These are phyloP conservation scores for Aplidium turbinatum DNA, from an alignment of 23 tunicate species.

Conservation along the genomic window DNA sequence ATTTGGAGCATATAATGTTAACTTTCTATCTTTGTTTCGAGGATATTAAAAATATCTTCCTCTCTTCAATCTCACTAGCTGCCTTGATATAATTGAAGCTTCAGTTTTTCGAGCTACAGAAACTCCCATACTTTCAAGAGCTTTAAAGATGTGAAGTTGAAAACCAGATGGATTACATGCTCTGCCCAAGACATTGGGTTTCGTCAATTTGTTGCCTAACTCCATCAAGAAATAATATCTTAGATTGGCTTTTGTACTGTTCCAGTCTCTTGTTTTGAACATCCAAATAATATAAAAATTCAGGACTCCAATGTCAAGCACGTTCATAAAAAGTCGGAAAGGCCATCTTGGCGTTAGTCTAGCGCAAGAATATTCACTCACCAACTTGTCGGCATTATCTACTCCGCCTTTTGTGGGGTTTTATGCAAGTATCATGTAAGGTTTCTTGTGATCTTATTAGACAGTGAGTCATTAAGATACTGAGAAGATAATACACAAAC, in stretches of 20 bases:
- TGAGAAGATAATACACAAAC: conserved; percentile 15
- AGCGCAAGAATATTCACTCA: conserved; percentile 2
- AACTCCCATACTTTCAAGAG: conserved; percentile 13
- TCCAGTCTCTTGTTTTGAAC: not conserved
- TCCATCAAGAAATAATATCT: not conserved
- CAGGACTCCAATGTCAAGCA: conserved; percentile 3
- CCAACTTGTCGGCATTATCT: conserved; percentile 12
- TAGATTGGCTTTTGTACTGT: not conserved
- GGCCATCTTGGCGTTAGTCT: conserved; percentile 9
- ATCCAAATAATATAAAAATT: not conserved
- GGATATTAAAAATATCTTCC: no score
- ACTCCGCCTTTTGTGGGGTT: conserved; percentile 18
- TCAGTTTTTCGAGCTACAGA: conserved; percentile 6
- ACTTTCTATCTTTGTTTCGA: no score
- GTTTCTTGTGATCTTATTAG: no score
- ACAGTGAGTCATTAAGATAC: conserved; percentile 13
- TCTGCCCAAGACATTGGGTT: conserved; percentile 8
- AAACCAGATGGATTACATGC: conserved; percentile 9
- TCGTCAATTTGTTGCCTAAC: conserved; percentile 1
- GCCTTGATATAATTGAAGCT: no score
- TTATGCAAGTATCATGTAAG: conserved; percentile 7
- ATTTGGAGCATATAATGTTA: no score
- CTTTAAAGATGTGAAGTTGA: not conserved
- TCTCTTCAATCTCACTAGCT: no score
- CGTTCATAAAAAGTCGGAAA: conserved; percentile 17